A percentile compares a stretch with the other conserved stretches of the same genome.
Conservation (phyloP, 23 tunicate species). For the Phallusia fumigata region DNA sequence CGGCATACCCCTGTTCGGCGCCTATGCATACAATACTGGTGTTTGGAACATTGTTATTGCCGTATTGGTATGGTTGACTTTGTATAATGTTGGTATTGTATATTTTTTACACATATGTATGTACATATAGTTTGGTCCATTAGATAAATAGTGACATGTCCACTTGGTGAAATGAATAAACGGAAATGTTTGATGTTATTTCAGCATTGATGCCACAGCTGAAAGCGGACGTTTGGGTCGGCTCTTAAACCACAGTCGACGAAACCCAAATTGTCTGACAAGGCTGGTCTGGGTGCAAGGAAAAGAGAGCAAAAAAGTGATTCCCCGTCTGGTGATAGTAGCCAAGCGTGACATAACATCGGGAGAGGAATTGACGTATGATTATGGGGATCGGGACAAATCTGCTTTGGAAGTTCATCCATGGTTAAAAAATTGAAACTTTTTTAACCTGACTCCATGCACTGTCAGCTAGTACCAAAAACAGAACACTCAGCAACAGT, state of each 20-base stretch:
- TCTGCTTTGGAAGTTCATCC: conserved; percentile 79
- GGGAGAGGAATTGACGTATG: conserved; percentile 83
- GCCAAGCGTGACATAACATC: conserved; percentile 72
- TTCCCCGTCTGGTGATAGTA: conserved; percentile 58
- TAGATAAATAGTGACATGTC: no score
- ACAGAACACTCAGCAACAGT: no score
- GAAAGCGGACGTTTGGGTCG: conserved; percentile 78
- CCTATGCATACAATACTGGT: no score
- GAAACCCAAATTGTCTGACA: conserved; percentile 80
- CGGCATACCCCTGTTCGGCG: no score
- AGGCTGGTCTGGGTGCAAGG: conserved; percentile 52
- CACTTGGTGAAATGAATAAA: no score
- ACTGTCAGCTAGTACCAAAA: no score
- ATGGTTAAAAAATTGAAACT: conserved; percentile 72
- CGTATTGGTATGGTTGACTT: no score
- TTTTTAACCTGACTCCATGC: conserved; percentile 17
- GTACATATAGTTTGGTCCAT: no score
- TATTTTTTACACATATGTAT: no score
- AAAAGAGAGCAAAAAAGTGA: neutral
- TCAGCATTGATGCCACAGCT: conserved; percentile 88
- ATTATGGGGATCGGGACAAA: conserved; percentile 88
- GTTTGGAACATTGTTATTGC: no score
- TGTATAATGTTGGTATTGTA: no score
- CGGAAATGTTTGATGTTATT: neutral
- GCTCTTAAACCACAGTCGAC: conserved; percentile 76